phyloP scores from a whole-genome alignment of 2,797 vertebrate genomes.

The Molossus alvarezi region DNA sequence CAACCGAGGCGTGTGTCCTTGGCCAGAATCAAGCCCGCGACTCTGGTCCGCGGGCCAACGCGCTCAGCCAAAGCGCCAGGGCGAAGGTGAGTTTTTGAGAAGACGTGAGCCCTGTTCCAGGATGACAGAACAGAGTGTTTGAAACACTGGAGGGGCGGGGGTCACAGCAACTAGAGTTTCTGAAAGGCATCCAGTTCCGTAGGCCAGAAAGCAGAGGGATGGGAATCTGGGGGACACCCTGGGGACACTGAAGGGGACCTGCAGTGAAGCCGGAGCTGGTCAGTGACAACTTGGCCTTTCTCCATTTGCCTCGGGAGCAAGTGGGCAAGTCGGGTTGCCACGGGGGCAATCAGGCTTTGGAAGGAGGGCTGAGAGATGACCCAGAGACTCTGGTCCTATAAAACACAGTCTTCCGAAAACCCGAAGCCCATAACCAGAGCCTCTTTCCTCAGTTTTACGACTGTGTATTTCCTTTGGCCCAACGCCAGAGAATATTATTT shows the following conservation, averaged over 20 bases:
- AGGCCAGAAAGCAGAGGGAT: neutral
- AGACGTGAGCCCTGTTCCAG: neutral
- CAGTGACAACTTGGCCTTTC: neutral
- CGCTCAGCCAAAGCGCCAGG: no score
- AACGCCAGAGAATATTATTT: neutral
- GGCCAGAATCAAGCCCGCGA: no score
- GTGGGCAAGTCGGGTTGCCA: neutral
- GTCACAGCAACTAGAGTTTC: neutral
- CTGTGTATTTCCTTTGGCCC: conserved; percentile 12
- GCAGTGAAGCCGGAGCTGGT: neutral
- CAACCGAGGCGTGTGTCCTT: no score
- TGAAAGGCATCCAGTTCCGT: neutral
- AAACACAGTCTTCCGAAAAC: neutral
- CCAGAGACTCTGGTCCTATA: neutral
- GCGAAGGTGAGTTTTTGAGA: neutral
- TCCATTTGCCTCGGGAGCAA: neutral
- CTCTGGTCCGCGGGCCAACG: no score
- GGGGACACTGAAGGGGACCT: neutral
- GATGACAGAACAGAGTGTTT: neutral
- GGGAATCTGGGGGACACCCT: neutral
- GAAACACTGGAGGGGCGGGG: neutral
- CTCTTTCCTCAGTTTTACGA: conserved; percentile 1
- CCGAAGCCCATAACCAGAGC: neutral
- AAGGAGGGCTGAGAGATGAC: neutral
- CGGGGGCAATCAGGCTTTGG: neutral